Base-by-base conservation (phyloP, 2,113 vertebrate genomes). In the Corythornis madagascariensis region DNA sequence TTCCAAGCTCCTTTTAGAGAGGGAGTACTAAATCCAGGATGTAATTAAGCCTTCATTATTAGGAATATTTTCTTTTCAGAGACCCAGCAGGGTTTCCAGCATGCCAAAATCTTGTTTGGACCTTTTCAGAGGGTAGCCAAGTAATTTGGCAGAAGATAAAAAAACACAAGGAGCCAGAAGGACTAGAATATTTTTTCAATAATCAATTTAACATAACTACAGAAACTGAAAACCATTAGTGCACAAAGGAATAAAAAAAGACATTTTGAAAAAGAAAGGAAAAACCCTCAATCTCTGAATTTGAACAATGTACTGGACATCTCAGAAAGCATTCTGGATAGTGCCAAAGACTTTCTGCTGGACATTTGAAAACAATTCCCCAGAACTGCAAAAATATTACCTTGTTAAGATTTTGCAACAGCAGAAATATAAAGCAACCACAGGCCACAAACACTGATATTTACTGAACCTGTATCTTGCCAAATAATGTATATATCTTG, bases 11-110 rank as follows among this genome's bases (percentile, higher is more conserved):
- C 61, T 92, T 93, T 71, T 59, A 66, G 73, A 83, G 69, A 13
- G 8, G 6, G 14, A 48, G 13, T 69, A 86, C 75, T 89, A 86
- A 84, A 72, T 88, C n/a, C 76, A 79, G 50, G 52, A 90, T 69
- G 26, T 70, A 93, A 92, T 93, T 92, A 95, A 90, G 80, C 38
- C 20, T 84, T 92, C 33, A 50, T 88, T 93, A 92, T 89, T 72
- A 86, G 21, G 40, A 94, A 67, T 76, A 80, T 75, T 95, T 90
- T 74, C 47, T 93, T 95, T 90, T 82, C 63, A 91, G 40, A 50
- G 25, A 83, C 60, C 7, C 83, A 80, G 83, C 66, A 84, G 82
- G 19, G 15, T 55, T 82, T 90, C 71, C 56, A 87, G n/a, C 43
- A 87, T 55, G 48, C 40, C 83, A 89, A 73, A 94, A 85, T 50